Conservation (phyloP, 2,797 vertebrate genomes). For the Halcyon smyrnensis region DNA sequence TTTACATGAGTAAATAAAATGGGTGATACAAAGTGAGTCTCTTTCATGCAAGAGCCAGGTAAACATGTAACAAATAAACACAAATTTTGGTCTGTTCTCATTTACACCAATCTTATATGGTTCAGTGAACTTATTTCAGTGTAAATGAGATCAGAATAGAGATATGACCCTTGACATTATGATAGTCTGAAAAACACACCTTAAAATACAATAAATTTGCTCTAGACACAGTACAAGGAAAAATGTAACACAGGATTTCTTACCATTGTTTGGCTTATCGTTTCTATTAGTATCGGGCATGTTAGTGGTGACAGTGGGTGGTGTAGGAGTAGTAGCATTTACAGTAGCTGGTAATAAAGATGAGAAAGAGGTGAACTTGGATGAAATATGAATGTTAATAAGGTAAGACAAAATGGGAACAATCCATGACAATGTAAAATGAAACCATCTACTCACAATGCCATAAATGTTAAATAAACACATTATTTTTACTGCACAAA, state of each 20-base stretch:
- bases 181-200: slow-evolving; percentile 36
- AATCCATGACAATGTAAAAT: slow-evolving; percentile 70
- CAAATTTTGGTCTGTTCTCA: not conserved
- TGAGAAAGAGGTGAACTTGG: slow-evolving; percentile 82
- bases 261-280: slow-evolving; percentile 83
- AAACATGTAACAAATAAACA: not conserved
- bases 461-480: slow-evolving; percentile 61
- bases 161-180: slow-evolving; percentile 23
- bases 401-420: slow-evolving; percentile 72
- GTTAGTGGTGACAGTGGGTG: slow-evolving; percentile 88
- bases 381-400: slow-evolving; percentile 80
- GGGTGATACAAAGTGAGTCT: not conserved
- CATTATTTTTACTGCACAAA: slow-evolving; percentile 13
- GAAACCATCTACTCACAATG: slow-evolving; percentile 43
- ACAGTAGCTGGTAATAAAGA: slow-evolving; percentile 88
- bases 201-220: slow-evolving; percentile 52
- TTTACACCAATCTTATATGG: not conserved
- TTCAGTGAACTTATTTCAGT: not conserved
- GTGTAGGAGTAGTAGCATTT: slow-evolving; percentile 81
- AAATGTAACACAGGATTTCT: slow-evolving; percentile 80
- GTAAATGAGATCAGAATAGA: slow-evolving; percentile 22
- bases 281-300: slow-evolving; percentile 87
- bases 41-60: not conserved
- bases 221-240: slow-evolving; percentile 66
- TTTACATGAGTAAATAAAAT: not conserved